Evolutionary conservation across 2,888 invertebrate species (phyloP), one percentile per base, ranked within the genome.

Genomic region (Drosophila suboccidentalis): DNA sequence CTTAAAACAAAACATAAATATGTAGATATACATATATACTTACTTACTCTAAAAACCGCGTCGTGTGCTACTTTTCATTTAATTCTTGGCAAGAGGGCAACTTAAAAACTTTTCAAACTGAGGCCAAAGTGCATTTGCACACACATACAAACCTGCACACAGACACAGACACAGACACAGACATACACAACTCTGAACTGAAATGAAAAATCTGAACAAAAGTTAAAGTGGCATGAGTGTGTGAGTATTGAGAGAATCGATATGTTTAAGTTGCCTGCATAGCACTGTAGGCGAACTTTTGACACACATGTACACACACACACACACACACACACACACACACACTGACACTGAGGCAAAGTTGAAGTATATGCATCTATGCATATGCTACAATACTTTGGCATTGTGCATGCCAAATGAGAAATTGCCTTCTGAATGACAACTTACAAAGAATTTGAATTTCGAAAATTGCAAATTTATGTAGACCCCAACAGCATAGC

Each of bases 391-490:
- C 68, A 80, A 66, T 72, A 66, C 74, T 64, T 65, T 75, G 71
- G 72, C 78, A 85, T 80, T 75, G 70, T 86, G 80, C 83, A 82
- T 73, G 86, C 66, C 64, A 78, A 85, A 85, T 84, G 83, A 80
- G 88, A 87, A 85, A 87, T 80, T 88, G 81, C 77, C 79, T 75
- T 55, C 87, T 84, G 84, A 86, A 84, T 86, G 89, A 87, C 86
- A 86, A 89, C 89, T 87, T 84, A 89, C 89, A 89, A 88, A 87
- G 89, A 86, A 89, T 86, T 86, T 89, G 89, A 86, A 86, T 86
- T 86, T 89, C 71, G 82, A 82, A 86, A 86, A 89, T 86, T 89
- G 87, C 87, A 86, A 86, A 89, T 86, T 89, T 86, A 87, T 89
- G 86, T 86, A 84, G 82, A 80, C 81, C 63, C 55, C 51, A 57